phyloP scores from a whole-genome alignment of 2,888 invertebrate species.

The Linnaemya vulpina region DNA sequence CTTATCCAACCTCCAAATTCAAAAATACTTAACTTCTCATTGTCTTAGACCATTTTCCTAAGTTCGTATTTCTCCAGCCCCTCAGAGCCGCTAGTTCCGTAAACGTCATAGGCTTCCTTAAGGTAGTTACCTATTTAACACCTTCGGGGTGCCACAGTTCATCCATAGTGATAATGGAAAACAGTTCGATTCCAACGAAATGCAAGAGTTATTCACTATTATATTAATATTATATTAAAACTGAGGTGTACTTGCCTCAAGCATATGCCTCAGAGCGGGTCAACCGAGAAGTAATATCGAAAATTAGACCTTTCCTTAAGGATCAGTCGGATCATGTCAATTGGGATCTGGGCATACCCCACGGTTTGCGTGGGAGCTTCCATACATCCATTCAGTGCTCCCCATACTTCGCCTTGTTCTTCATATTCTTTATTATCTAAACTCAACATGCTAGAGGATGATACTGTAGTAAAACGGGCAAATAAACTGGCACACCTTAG shows the following conservation, averaged over 20 bases:
- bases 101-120: no score
- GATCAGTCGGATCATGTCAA: no score
- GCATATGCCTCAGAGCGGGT: not conserved
- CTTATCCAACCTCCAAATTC: not conserved
- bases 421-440: no score
- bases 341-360: no score
- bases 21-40: not conserved
- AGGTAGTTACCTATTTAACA: no score
- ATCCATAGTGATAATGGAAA: no score
- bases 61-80: not conserved
- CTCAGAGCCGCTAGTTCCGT: no score
- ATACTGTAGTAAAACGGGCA: not conserved
- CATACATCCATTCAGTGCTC: not conserved
- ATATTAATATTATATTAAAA: not conserved
- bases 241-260: not conserved
- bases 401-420: not conserved
- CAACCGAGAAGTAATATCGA: not conserved
- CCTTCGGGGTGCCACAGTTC: no score
- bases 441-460: not conserved
- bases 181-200: not conserved
- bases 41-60: not conserved
- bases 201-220: not conserved
- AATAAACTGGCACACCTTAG: not conserved
- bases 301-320: slow-evolving; percentile 2
- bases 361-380: not conserved